These are phyloP conservation scores for Apteryx owenii DNA, from an alignment of 2,113 vertebrate species.

Conservation along the genomic window DNA sequence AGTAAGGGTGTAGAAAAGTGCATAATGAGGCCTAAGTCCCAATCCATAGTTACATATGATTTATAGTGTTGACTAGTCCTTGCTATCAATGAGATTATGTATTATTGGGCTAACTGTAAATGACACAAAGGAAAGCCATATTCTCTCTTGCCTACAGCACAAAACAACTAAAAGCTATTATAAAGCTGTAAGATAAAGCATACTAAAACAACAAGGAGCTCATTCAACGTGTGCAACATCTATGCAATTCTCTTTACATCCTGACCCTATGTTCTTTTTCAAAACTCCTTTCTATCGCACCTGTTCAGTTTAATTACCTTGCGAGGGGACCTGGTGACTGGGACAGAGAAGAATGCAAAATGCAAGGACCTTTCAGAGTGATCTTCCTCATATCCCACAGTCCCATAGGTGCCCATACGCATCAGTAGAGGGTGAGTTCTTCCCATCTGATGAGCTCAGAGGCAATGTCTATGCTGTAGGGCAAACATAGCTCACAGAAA, in stretches of 20 bases:
- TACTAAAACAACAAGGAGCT: not conserved
- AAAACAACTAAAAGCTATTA: not conserved
- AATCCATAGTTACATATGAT: not conserved
- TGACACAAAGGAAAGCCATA: not conserved
- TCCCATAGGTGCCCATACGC: not conserved
- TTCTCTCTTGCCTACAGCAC: not conserved
- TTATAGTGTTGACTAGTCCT: not conserved
- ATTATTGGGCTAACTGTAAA: not conserved
- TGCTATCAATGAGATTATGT: not conserved
- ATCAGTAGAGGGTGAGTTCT: not conserved
- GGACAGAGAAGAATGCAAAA: not conserved
- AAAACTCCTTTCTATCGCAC: not conserved
- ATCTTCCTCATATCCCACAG: not conserved
- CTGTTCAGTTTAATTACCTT: not conserved
- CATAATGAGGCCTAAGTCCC: not conserved
- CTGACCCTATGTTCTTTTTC: not conserved
- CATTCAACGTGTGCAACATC: not conserved
- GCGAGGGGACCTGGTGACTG: not conserved
- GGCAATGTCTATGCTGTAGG: rapidly evolving
- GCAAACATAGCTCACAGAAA: not conserved
- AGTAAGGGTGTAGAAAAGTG: not conserved
- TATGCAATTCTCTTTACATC: not conserved
- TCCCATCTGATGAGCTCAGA: not conserved
- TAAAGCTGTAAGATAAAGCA: not conserved
- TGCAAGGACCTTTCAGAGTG: not conserved